Evolutionary conservation across 2,797 vertebrate species (phyloP).

Genomic region (Microchirus variegatus): DNA sequence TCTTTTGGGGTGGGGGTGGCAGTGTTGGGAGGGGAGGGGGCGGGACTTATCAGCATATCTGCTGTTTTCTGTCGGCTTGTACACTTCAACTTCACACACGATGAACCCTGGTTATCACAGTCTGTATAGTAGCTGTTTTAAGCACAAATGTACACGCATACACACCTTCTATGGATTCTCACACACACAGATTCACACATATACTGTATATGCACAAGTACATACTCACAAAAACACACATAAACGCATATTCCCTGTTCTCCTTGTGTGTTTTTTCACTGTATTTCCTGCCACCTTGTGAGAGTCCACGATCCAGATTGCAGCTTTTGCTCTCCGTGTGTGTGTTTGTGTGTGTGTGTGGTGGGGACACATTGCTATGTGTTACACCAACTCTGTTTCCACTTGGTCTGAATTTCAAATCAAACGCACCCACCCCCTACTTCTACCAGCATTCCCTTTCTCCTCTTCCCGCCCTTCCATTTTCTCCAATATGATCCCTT

Average conservation of each 20-base stretch:
- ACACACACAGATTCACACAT: constrained; percentile 7
- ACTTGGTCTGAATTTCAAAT: constrained; percentile 76
- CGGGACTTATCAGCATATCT: constrained; percentile 59
- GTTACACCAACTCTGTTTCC: constrained; percentile 69
- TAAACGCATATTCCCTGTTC: constrained; percentile 7
- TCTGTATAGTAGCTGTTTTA: constrained; percentile 70
- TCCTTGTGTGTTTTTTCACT: constrained; percentile 53
- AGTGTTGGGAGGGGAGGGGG: not conserved
- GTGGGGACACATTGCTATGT: constrained; percentile 61
- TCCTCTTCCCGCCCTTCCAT: constrained; percentile 31
- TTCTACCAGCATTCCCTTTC: constrained; percentile 68
- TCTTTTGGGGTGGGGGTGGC: not conserved
- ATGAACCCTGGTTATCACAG: constrained; percentile 32
- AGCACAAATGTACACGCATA: constrained; percentile 46
- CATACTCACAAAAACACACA: constrained; percentile 16
- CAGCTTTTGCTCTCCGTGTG: constrained; percentile 46
- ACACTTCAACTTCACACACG: constrained; percentile 32
- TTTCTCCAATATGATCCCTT: constrained; percentile 63
- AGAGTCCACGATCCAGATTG: constrained; percentile 55
- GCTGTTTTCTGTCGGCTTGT: constrained; percentile 63
- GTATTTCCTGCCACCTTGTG: constrained; percentile 49
- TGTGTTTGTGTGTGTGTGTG: not conserved
- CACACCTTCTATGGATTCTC: constrained; percentile 16
- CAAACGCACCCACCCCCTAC: constrained; percentile 68
- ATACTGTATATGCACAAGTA: constrained; percentile 25